phyloP scores from a whole-genome alignment of 2,113 vertebrate genomes.

The Elachura formosa region DNA sequence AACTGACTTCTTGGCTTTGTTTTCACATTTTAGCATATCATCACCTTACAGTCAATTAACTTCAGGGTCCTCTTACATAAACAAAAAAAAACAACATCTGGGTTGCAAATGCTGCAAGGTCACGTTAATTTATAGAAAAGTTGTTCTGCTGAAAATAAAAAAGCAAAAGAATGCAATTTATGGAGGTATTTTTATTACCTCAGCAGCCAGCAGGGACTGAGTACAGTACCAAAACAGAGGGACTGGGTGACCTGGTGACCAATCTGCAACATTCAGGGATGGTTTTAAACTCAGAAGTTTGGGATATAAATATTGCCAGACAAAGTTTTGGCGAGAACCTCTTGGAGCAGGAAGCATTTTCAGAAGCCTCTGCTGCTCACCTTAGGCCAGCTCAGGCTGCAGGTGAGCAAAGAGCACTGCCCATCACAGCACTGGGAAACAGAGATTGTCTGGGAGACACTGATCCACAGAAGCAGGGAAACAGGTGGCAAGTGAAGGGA shows the following conservation, averaged over 20 bases:
- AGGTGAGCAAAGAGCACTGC: not conserved
- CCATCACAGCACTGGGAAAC: not conserved
- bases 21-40: not conserved
- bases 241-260: not conserved
- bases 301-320: not conserved
- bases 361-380: not conserved
- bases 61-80: not conserved
- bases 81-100: not conserved
- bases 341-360: not conserved
- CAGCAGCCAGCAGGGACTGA: not conserved
- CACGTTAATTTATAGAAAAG: not conserved
- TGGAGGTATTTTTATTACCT: not conserved
- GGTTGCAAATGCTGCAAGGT: not conserved
- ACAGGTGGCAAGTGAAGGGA: slow-evolving; percentile 50
- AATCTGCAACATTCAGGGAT: fast-evolving
- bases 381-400: not conserved
- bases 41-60: not conserved
- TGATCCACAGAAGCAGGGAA: not conserved
- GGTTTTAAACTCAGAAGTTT: not conserved
- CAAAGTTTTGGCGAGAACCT: not conserved
- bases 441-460: not conserved
- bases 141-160: not conserved
- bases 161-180: not conserved
- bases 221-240: not conserved
- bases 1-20: not conserved